Percentiles rank a stretch among this genome's conserved stretches.
Evolutionary conservation across 2,113 vertebrate species (phyloP).

Genomic region (Sylvia atricapilla): DNA sequence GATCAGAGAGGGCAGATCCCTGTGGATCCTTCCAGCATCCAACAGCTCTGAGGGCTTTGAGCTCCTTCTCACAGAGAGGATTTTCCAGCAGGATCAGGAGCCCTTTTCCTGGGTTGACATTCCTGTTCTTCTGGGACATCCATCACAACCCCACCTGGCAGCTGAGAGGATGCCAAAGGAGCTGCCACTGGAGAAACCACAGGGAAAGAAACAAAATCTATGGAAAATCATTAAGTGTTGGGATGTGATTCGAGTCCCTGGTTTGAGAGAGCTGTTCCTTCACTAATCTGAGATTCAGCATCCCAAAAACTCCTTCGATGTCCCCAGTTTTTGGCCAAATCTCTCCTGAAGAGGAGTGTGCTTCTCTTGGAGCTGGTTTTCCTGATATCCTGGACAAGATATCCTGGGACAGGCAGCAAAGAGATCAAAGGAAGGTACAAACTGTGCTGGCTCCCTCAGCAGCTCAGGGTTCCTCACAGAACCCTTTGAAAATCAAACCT

Average conservation of each 20-base stretch:
- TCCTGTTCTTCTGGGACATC: background rate
- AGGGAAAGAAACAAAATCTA: background rate
- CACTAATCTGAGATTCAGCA: background rate
- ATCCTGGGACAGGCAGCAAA: background rate
- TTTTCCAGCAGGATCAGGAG: background rate
- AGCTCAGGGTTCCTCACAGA: background rate
- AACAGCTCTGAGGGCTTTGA: background rate
- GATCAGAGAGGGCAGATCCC: background rate
- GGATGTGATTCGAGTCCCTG: background rate
- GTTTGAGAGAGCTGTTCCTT: background rate
- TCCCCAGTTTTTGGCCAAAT: background rate
- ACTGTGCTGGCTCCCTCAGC: background rate
- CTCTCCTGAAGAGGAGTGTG: background rate
- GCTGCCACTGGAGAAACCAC: background rate
- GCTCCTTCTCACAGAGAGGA: background rate
- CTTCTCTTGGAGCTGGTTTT: background rate
- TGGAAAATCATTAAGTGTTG: background rate
- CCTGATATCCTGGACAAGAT: background rate
- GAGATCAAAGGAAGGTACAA: background rate
- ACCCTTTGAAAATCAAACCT: background rate
- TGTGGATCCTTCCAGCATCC: background rate
- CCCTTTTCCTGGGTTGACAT: background rate
- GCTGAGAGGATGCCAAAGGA: background rate
- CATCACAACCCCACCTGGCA: background rate
- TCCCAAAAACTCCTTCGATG: background rate